phyloP scores from a whole-genome alignment of 2,888 invertebrate species.

The Parthenolecanium corni region DNA sequence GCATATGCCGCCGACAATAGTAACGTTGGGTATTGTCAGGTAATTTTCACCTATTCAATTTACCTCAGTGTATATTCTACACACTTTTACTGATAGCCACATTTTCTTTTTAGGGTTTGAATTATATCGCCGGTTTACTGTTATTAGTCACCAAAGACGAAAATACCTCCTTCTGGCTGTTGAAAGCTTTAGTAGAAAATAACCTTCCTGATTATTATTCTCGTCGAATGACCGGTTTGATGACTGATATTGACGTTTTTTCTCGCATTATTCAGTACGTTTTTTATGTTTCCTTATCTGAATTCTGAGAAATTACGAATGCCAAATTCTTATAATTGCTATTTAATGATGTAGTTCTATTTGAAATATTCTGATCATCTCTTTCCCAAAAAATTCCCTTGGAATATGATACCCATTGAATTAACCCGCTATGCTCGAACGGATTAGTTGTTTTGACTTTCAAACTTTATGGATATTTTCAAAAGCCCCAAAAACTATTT shows the following conservation, averaged over 20 bases:
- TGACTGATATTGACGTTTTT: slow-evolving; percentile 79
- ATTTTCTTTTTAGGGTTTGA: slow-evolving; percentile 57
- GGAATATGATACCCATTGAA: too few relatives aligned
- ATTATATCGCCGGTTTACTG: slow-evolving; percentile 80
- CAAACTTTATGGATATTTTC: too few relatives aligned
- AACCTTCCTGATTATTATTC: slow-evolving; percentile 81
- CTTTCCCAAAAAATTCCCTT: too few relatives aligned
- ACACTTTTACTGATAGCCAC: background rate
- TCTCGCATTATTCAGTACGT: slow-evolving; percentile 64
- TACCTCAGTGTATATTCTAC: background rate
- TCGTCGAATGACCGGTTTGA: slow-evolving; percentile 75
- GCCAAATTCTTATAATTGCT: background rate
- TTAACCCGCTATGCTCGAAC: too few relatives aligned
- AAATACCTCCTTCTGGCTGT: slow-evolving; percentile 83
- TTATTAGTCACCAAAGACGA: slow-evolving; percentile 78
- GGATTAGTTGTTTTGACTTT: too few relatives aligned
- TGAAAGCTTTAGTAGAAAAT: slow-evolving; percentile 75
- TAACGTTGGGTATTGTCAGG: slow-evolving; percentile 81
- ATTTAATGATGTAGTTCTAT: too few relatives aligned
- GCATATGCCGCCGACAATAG: slow-evolving; percentile 82
- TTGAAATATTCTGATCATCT: too few relatives aligned
- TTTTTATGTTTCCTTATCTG: too few relatives aligned
- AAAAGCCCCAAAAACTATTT: too few relatives aligned
- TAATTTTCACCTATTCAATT: slow-evolving; percentile 34
- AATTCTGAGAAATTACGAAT: background rate